Conservation (phyloP, 2,797 vertebrate genomes). For the Zalophus californianus region DNA sequence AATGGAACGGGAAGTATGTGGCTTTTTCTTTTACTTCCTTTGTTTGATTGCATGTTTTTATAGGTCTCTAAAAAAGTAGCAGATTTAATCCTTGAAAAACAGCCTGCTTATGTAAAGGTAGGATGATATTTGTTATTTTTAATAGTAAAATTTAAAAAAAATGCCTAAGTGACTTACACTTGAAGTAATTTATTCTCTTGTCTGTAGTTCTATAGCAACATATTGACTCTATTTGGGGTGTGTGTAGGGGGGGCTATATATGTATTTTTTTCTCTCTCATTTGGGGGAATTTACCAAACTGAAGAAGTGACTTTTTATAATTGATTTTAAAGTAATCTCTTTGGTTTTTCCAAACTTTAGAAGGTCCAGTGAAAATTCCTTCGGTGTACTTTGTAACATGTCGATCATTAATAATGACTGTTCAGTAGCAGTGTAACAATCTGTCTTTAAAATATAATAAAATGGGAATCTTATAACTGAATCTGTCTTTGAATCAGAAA, state of each 20-base stretch:
- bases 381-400: not conserved
- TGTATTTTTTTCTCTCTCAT: not conserved
- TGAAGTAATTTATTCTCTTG: slow-evolving; percentile 43
- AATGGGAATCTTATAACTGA: slow-evolving; percentile 21
- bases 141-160: slow-evolving; percentile 49
- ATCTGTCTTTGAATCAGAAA: slow-evolving; percentile 51
- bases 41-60: slow-evolving; percentile 73
- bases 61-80: slow-evolving; percentile 99
- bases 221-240: not conserved
- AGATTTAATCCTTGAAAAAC: slow-evolving; percentile 99
- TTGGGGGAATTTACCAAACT: slow-evolving; percentile 41
- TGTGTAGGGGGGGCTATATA: not conserved
- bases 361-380: slow-evolving; percentile 55
- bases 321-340: slow-evolving; percentile 12
- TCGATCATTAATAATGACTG: not conserved
- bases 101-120: slow-evolving; percentile 99
- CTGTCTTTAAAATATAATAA: slow-evolving; percentile 45
- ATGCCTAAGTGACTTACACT: slow-evolving; percentile 27
- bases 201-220: not conserved
- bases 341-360: slow-evolving; percentile 44
- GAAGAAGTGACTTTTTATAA: not conserved
- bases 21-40: slow-evolving; percentile 49
- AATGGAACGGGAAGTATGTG: slow-evolving; percentile 40
- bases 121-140: slow-evolving; percentile 77
- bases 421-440: not conserved